Evolutionary conservation across 2,797 vertebrate species (phyloP).

Genomic region (Petrocephalus schoutedeni): DNA sequence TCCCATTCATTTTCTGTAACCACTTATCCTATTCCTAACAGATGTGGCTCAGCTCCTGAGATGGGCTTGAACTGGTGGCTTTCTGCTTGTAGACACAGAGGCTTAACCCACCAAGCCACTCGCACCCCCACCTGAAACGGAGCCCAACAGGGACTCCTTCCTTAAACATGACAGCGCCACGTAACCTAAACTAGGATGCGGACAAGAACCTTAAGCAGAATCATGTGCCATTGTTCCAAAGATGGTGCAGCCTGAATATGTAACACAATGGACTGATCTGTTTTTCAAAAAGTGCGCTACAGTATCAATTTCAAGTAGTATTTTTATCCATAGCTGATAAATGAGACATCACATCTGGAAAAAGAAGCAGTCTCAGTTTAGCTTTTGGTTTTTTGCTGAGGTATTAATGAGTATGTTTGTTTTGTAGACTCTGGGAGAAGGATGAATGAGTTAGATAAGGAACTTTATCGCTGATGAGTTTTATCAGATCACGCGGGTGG

Average conservation of each 20-base stretch:
- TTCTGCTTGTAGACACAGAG: background rate
- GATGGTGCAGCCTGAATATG: background rate
- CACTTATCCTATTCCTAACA: background rate
- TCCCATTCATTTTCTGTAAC: too few species aligned
- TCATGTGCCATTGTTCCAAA: background rate
- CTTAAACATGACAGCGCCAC: background rate
- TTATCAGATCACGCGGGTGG: conserved; percentile 51
- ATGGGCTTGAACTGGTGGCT: background rate
- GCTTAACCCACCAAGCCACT: background rate
- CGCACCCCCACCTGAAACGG: background rate
- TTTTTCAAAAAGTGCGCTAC: background rate
- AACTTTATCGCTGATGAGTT: conserved; percentile 50
- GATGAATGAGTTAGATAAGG: conserved; percentile 44
- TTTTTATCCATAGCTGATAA: conserved; percentile 26
- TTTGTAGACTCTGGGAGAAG: conserved; percentile 39
- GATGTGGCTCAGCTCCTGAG: background rate
- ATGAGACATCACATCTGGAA: background rate
- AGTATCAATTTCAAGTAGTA: background rate
- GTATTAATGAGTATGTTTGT: conserved; percentile 42
- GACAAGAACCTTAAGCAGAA: background rate
- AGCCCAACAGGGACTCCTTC: background rate
- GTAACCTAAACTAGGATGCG: background rate
- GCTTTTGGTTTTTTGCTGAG: conserved; percentile 28
- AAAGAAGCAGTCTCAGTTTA: background rate
- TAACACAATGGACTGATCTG: conserved; percentile 2